Evolutionary conservation across 2,113 vertebrate genomes (phyloP).

Genomic region (Carassius auratus): DNA sequence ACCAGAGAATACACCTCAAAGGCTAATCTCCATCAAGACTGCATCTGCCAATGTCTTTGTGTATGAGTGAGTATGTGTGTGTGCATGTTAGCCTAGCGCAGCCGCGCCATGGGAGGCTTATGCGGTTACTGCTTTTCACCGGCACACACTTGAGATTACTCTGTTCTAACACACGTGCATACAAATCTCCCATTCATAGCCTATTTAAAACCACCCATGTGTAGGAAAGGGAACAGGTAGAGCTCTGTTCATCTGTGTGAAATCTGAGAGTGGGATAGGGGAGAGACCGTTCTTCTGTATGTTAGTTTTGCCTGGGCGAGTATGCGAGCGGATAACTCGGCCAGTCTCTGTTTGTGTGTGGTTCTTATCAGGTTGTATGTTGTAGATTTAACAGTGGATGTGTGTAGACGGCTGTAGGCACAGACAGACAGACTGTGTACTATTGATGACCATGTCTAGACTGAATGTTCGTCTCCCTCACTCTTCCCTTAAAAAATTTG

Average conservation of each 20-base stretch:
- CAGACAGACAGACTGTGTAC: conserved; percentile 47
- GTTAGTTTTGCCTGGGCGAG: not conserved
- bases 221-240: conserved; percentile 27
- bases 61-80: not conserved
- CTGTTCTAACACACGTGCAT: conserved; percentile 4
- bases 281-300: conserved; percentile 25
- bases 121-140: conserved; percentile 4
- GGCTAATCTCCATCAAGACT: not conserved
- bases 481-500: conserved; percentile 61
- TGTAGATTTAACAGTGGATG: not conserved
- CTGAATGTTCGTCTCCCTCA: conserved; percentile 64
- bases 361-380: not conserved
- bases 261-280: conserved; percentile 31
- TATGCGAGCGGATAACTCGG: not conserved
- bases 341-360: not conserved
- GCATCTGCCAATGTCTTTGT: not conserved
- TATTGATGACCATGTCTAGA: conserved; percentile 69
- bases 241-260: conserved; percentile 30
- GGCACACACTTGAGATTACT: conserved; percentile 23
- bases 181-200: conserved; percentile 45
- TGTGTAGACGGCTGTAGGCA: conserved; percentile 17
- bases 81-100: not conserved
- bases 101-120: conserved; percentile 15
- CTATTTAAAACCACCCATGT: conserved; percentile 44
- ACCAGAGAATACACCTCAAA: conserved; percentile 14